Evolutionary conservation across 2,113 vertebrate genomes (phyloP).

Genomic region (Nyctereutes procyonoides): DNA sequence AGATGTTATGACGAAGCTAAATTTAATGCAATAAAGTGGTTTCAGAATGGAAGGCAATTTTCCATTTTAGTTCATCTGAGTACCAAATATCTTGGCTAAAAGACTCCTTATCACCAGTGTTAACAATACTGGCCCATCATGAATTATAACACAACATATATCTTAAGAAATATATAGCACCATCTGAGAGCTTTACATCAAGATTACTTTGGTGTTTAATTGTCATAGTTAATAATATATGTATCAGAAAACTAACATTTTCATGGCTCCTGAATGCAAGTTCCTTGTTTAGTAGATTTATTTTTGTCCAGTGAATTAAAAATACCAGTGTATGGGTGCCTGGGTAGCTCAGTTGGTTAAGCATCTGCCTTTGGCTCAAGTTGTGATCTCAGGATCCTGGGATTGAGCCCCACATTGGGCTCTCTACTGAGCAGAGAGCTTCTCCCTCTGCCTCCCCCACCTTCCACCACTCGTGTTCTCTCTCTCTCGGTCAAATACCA

Average conservation of each 20-base stretch:
- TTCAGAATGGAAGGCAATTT: conserved; percentile 1
- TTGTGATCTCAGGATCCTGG: no score
- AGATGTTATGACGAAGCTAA: background rate
- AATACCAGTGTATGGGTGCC: background rate
- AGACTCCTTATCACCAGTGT: background rate
- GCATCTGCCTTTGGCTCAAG: no score
- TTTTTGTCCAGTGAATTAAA: conserved; percentile 60
- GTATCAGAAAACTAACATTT: background rate
- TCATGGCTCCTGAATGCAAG: background rate
- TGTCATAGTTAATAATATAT: background rate
- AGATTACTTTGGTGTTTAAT: background rate
- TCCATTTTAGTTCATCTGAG: conserved; percentile 29
- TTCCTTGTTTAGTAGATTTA: conserved; percentile 24
- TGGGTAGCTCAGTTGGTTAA: no score
- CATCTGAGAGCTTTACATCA: background rate
- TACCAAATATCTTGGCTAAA: conserved; percentile 9
- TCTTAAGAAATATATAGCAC: background rate
- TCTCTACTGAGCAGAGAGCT: no score
- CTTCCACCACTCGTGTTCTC: no score
- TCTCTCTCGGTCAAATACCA: background rate
- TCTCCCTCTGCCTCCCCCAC: no score
- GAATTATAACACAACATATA: background rate
- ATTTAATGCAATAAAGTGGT: background rate
- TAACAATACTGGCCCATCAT: background rate
- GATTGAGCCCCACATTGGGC: no score